A percentile compares a stretch with the other conserved stretches of the same genome.
Conservation (phyloP, 2,113 vertebrate genomes). For the Nothocercus julius region DNA sequence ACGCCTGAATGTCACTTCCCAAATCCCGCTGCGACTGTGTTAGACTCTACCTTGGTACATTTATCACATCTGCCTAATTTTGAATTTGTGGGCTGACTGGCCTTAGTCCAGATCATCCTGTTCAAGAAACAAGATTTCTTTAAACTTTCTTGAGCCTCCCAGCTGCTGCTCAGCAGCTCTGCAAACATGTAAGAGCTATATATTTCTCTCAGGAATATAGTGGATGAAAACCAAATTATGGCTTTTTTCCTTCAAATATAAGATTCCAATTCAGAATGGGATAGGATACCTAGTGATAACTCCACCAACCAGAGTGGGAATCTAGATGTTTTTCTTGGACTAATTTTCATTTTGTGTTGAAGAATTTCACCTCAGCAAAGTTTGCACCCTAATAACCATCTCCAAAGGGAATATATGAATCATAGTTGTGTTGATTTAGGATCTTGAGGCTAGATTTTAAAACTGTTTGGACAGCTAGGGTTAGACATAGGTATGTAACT, state of each 20-base stretch:
- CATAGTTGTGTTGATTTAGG: neutral
- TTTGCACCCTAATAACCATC: neutral
- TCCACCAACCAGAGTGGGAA: neutral
- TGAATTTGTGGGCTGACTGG: neutral
- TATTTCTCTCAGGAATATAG: neutral
- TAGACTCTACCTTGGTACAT: neutral
- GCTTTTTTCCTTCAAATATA: neutral
- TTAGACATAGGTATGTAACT: neutral
- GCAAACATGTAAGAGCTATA: neutral
- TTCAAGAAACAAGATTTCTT: neutral
- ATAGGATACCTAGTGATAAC: neutral
- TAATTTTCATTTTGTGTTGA: neutral
- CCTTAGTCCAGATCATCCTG: neutral
- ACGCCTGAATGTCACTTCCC: neutral
- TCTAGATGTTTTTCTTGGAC: conserved; percentile 14
- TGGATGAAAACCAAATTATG: neutral
- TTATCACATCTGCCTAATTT: neutral
- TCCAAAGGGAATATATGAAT: neutral
- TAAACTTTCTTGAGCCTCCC: neutral
- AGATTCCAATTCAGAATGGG: neutral
- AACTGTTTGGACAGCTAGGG: neutral
- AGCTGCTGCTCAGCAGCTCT: neutral
- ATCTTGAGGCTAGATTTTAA: neutral
- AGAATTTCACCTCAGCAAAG: conserved; percentile 7
- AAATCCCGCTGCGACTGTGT: neutral